Base-by-base conservation (phyloP, 2,888 invertebrate genomes). In the Lucinisca nassula region DNA sequence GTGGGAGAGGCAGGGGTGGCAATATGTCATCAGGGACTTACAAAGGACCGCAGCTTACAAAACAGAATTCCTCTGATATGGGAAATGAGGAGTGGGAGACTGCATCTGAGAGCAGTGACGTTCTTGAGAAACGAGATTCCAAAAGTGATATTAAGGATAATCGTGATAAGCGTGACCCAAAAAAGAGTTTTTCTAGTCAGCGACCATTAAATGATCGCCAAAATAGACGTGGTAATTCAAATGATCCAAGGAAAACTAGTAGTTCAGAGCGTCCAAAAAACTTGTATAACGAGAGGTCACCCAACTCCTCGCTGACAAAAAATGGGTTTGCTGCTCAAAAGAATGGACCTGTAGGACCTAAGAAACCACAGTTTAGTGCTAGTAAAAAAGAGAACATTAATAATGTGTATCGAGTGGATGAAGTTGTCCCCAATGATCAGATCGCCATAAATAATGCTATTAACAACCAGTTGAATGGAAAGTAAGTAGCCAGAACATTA, bases 91-190 rank as follows among this genome's bases (percentile, higher is more conserved):
- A 98, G 94, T 98, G 98, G 98, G 98, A 98, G 95, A 98, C 98
- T 1, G 97, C 97, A 27, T 98, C 98, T 10, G 98, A 98, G 96
- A 98, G 98, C 96, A 98, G 98, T 96, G 98, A 96, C 92, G 93
- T 96, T 72, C 88, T 95, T 8, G 94, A 95, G 17, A 93, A 94
- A 82, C 89, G 91, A 75, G 93, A 94, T 91, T 93, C 94, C 92
- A 95, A 94, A 94, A 94, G 91, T 89, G 95, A 95, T 79, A 79
- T 87, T 51, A 92, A 93, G 78, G 94, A 94, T 84, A 86, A 86
- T 79, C 91, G 92, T 45, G 92, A 93, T 75, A 92, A 91, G 74
- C 91, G 92, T 84, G 93, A 93, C 87, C 91, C 87, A 17, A 96
- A 96, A 92, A 96, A 96, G 88, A 96, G 95, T 91, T 96, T 96